A percentile compares a stretch with the other conserved stretches of the same genome.
Evolutionary conservation across 2,888 invertebrate genomes (phyloP).

Genomic region (Zhengitettix transpicula): DNA sequence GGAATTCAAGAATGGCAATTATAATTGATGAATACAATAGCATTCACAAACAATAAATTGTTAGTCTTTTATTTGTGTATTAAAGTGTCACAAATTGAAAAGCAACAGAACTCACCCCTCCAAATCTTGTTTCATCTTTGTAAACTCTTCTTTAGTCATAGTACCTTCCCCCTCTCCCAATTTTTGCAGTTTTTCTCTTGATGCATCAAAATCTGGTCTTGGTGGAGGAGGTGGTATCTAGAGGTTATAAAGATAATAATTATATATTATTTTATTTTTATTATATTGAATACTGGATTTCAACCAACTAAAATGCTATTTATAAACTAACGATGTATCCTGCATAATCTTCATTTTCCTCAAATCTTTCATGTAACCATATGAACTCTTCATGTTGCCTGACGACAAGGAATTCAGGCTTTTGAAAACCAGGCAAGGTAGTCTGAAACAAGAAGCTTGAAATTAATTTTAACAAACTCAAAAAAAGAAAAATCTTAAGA

Average conservation of each 20-base stretch:
- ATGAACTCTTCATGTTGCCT: slow-evolving; percentile 98
- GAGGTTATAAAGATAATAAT: slow-evolving; percentile 5
- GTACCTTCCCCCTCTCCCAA: slow-evolving; percentile 97
- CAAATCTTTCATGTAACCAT: slow-evolving; percentile 94
- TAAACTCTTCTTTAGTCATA: slow-evolving; percentile 96
- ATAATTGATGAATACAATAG: too few species aligned
- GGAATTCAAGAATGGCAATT: too few species aligned
- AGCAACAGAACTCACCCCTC: slow-evolving; percentile 65
- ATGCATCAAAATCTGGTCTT: slow-evolving; percentile 96
- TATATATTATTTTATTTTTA: background rate
- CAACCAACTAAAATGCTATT: background rate
- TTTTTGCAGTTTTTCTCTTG: slow-evolving; percentile 90
- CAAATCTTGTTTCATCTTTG: slow-evolving; percentile 98
- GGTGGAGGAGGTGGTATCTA: slow-evolving; percentile 88
- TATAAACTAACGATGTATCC: slow-evolving; percentile 79
- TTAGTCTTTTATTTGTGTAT: too few species aligned
- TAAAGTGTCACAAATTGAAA: too few species aligned
- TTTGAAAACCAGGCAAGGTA: slow-evolving; percentile 75
- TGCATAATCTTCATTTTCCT: slow-evolving; percentile 93
- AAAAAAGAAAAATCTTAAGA: too few species aligned
- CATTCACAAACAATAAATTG: too few species aligned
- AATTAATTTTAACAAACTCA: too few species aligned
- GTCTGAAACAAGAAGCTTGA: slow-evolving; percentile 32
- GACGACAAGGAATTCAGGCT: slow-evolving; percentile 88
- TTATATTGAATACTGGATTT: background rate